These are phyloP conservation scores for Darevskia nairensis DNA, from an alignment of 2,797 vertebrate species.

Conservation along the genomic window DNA sequence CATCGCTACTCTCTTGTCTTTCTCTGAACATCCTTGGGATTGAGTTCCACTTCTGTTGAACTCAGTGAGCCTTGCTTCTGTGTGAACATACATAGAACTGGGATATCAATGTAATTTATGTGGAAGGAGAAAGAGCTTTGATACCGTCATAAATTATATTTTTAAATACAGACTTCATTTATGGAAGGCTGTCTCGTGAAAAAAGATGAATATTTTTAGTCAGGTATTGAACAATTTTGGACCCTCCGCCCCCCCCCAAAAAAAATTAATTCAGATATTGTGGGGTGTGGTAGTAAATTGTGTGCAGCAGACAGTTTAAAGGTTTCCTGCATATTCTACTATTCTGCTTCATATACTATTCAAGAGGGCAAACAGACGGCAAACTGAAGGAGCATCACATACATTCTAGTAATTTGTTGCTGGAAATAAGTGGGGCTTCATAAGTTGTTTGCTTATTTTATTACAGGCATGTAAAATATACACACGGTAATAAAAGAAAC, in stretches of 20 bases:
- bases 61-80: neutral
- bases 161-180: neutral
- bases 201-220: neutral
- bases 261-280: neutral
- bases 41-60: neutral
- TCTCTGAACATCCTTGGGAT: neutral
- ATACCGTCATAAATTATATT: neutral
- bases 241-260: neutral
- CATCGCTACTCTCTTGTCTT: neutral
- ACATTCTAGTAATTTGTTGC: constrained; percentile 37
- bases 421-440: constrained; percentile 48
- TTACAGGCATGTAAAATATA: constrained; percentile 53
- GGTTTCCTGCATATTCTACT: constrained; percentile 49
- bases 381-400: constrained; percentile 15
- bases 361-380: constrained; percentile 37
- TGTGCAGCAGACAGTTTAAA: constrained; percentile 3
- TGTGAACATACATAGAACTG: neutral
- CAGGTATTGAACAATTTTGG: neutral
- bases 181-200: neutral
- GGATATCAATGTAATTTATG: neutral
- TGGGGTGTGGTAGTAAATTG: neutral
- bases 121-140: neutral
- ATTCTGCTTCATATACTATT: constrained; percentile 9
- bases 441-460: constrained; percentile 49
- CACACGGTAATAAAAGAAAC: constrained; percentile 53